Conservation (phyloP, 37 sponge, comb jelly and placozoan genomes). For the Aphrocallistes beatrix region DNA sequence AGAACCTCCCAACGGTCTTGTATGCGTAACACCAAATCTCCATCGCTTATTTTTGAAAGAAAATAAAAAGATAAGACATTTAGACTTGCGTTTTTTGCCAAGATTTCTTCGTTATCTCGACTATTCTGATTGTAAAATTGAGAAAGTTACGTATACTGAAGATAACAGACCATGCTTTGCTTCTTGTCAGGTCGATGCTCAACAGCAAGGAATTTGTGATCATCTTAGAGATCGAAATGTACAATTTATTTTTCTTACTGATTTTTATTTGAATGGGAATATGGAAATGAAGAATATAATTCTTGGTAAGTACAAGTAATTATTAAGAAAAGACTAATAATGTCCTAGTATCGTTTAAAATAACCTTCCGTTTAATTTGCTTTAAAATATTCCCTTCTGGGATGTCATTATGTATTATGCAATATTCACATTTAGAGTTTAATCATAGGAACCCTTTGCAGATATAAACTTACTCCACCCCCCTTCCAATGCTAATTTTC, state of each 20-base stretch:
- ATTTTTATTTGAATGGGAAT: conserved; percentile 10
- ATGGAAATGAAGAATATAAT: not conserved
- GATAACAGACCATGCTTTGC: not conserved
- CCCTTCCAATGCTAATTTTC: too few relatives aligned
- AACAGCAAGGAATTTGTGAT: not conserved
- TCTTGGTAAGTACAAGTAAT: not conserved
- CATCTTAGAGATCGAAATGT: not conserved
- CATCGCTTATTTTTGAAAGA: not conserved
- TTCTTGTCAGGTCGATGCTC: not conserved
- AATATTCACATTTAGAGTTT: too few relatives aligned
- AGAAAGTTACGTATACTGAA: not conserved
- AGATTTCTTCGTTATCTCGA: not conserved
- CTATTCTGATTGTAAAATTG: not conserved
- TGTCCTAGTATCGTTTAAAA: too few relatives aligned
- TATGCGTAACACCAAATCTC: not conserved
- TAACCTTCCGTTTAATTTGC: too few relatives aligned
- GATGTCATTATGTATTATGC: too few relatives aligned
- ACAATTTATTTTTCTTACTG: not conserved
- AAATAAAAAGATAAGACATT: not conserved
- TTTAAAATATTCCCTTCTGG: too few relatives aligned
- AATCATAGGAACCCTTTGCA: too few relatives aligned
- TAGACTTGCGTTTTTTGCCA: not conserved
- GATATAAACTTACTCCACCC: too few relatives aligned
- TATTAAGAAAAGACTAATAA: too few relatives aligned
- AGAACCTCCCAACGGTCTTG: not conserved